Percentiles rank a stretch among this genome's conserved stretches.
phyloP scores from a whole-genome alignment of 2,888 invertebrate genomes.

The Isoperla grammatica region DNA sequence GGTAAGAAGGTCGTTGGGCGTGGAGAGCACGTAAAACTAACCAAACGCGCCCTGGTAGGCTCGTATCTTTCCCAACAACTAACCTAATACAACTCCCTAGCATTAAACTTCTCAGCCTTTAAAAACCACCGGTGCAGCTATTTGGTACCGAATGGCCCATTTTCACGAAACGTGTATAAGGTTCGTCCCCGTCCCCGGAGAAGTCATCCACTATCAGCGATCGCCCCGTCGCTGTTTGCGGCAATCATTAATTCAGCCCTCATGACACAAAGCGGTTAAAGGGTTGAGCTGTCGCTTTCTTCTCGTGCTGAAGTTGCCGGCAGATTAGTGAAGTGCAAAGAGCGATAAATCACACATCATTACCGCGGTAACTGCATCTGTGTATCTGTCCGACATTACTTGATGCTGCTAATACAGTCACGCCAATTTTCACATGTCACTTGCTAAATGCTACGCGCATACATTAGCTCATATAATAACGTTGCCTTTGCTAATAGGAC shows the following conservation, averaged over 20 bases:
- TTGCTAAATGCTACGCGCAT: background rate
- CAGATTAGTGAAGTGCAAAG: slow-evolving; percentile 7
- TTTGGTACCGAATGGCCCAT: slow-evolving; percentile 10
- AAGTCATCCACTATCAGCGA: slow-evolving; percentile 4
- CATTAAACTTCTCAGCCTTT: slow-evolving; percentile 2
- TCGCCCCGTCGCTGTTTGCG: background rate
- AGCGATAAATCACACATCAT: slow-evolving; percentile 11
- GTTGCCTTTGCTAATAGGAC: no score
- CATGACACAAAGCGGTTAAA: background rate
- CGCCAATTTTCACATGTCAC: slow-evolving; percentile 9
- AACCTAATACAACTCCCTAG: background rate
- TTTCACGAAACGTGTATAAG: slow-evolving; percentile 10
- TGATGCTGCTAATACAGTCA: background rate
- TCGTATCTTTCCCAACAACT: no score
- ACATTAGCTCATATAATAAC: background rate
- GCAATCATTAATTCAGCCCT: slow-evolving; percentile 1
- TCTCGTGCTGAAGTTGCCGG: background rate
- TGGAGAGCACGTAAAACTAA: no score
- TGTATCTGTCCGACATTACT: background rate
- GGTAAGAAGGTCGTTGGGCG: no score
- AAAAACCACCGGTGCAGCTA: slow-evolving; percentile 9
- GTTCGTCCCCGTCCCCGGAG: background rate
- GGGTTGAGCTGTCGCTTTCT: background rate
- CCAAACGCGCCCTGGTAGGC: no score
- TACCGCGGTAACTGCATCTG: slow-evolving; percentile 9